Conservation (phyloP, 2,797 vertebrate species). For the Syndactyla subalaris region DNA sequence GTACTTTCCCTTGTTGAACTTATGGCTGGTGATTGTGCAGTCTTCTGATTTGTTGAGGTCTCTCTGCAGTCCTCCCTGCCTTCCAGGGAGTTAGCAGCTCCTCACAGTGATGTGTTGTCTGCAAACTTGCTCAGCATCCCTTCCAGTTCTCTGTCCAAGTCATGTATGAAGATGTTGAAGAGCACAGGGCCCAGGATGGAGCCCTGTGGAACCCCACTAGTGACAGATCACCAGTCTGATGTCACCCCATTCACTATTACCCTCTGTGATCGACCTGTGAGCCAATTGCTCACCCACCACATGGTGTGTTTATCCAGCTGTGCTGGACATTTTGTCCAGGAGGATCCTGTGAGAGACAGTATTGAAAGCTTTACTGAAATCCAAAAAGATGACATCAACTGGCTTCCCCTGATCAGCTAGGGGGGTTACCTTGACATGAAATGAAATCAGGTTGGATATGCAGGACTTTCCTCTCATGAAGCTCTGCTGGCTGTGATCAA, state of each 20-base stretch:
- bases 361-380: background rate
- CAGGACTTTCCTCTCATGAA: background rate
- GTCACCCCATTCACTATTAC: background rate
- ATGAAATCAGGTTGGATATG: background rate
- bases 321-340: background rate
- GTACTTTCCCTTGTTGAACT: background rate
- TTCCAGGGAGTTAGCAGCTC: background rate
- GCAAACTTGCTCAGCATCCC: background rate
- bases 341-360: background rate
- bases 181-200: background rate
- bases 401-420: background rate
- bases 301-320: background rate
- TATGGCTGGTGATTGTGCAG: background rate
- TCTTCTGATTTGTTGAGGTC: too few relatives aligned
- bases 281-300: background rate
- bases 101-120: background rate
- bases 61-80: background rate
- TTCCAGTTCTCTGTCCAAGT: background rate
- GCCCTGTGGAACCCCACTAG: background rate
- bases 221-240: background rate
- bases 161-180: background rate
- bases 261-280: background rate
- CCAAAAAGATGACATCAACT: background rate
- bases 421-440: background rate
- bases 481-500: background rate